Base-by-base conservation (phyloP, 2,113 vertebrate species). In the Plotosus lineatus region DNA sequence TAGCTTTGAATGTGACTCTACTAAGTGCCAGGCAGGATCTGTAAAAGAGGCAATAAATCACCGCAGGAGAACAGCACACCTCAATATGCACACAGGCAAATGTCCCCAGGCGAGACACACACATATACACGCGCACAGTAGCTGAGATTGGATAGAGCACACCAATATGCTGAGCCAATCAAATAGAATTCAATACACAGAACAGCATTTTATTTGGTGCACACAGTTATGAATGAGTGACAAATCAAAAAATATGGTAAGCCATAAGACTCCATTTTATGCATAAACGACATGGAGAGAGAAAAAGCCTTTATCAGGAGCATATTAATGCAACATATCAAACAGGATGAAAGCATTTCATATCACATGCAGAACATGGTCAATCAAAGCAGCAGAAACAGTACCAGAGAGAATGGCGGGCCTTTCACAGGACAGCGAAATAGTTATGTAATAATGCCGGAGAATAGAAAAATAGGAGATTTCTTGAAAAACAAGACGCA, bases 31-130 rank as follows among this genome's bases (percentile, higher is more conserved):
- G 83, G 83, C 87, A 85, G 84, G 86, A 86, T 82, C 84, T 83
- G 78, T 82, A 83, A 87, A 86, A 87, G 73, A 87, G 82, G 84
- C 86, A 87, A 87, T 88, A 87, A 88, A 88, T 88, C 87, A 88
- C 82, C 81, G 80, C 78, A 81, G 82, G 80, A 72, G 85, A 83
- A 71, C 85, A 74, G 80, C 48, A 53, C 14, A 79, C 76, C 83
- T 83, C 83, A 82, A 85, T 88, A 87, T 84, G 85, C 87, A 88
- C 74, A 50, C 78, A 38, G 69, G 69, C 72, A 82, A 81, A 76
- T 84, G 80, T 87, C 87, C 85, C 84, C 84, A 66, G 86, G 87
- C 84, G 53, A 81, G 44, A 83, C 46, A 40, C 83, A 73, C 78
- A 85, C 78, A 73, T 51, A 79, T 71, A 55, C 12, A 36, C 72